Conservation (phyloP, 2,888 invertebrate species). For the Eupithecia inturbata region DNA sequence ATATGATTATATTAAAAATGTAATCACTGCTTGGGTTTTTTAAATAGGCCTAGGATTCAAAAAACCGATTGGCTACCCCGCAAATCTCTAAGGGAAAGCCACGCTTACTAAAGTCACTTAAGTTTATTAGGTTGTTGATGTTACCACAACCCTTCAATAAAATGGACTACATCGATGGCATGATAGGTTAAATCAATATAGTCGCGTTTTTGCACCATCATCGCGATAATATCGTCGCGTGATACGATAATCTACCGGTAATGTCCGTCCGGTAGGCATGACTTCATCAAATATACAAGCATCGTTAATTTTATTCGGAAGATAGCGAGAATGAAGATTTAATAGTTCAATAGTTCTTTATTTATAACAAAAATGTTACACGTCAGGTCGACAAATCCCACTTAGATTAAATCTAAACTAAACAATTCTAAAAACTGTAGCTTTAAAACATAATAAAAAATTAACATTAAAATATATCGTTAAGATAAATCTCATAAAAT, state of each 20-base stretch:
- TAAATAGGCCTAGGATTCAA: no score
- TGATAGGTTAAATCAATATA: conserved; percentile 41
- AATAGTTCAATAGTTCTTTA: no score
- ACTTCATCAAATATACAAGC: conserved; percentile 48
- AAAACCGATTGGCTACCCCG: no score
- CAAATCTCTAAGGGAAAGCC: background rate
- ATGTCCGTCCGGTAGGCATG: conserved; percentile 51
- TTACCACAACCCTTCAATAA: conserved; percentile 7
- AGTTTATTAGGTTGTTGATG: background rate
- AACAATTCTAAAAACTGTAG: no score
- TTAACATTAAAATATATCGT: no score
- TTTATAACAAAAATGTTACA: no score
- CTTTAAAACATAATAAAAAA: no score
- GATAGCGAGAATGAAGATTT: background rate
- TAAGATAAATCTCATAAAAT: no score
- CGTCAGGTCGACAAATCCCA: no score
- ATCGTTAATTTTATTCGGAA: conserved; percentile 10
- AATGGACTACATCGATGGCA: conserved; percentile 35
- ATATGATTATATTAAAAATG: no score
- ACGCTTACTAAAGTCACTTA: background rate
- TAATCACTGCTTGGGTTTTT: no score
- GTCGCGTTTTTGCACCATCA: conserved; percentile 61
- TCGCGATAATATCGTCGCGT: conserved; percentile 68
- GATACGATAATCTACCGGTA: conserved; percentile 63
- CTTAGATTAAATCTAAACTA: no score